A percentile compares a stretch with the other conserved stretches of the same genome.
Conservation (phyloP, 2,888 invertebrate genomes). For the Leptinotarsa rubiginosa region DNA sequence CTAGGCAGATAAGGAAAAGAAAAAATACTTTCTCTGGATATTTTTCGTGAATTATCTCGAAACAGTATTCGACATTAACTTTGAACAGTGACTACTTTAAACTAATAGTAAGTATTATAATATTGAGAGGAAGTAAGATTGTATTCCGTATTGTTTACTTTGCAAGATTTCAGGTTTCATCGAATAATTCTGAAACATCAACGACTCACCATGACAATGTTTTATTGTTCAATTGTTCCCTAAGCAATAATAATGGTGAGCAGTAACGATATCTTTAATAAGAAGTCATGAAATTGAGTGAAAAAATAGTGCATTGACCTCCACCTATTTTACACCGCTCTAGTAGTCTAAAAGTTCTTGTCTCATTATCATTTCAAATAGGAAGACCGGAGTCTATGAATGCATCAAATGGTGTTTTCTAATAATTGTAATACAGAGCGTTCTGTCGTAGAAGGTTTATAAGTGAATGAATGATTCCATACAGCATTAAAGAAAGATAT, state of each 20-base stretch:
- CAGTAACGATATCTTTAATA: background rate
- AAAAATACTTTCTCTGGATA: no score
- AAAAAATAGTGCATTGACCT: constrained; percentile 15
- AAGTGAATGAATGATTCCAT: no score
- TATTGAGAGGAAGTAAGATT: background rate
- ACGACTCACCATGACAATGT: constrained; percentile 2
- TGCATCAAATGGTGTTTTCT: background rate
- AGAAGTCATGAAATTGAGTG: constrained; percentile 6
- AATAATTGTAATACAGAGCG: background rate
- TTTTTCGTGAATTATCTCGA: no score
- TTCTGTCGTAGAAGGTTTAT: no score
- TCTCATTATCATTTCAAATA: constrained; percentile 15
- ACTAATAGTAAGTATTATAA: no score
- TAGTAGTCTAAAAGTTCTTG: constrained; percentile 5
- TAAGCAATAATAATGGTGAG: background rate
- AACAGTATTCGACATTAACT: no score
- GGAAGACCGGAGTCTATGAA: background rate
- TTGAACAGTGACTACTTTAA: no score
- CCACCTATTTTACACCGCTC: constrained; percentile 17
- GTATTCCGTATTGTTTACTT: background rate
- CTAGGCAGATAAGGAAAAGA: no score
- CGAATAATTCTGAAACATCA: background rate
- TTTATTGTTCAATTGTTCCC: constrained; percentile 9
- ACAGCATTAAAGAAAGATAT: no score
- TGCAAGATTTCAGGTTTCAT: background rate